A percentile compares a stretch with the other conserved stretches of the same genome.
Conservation (phyloP, 2,113 vertebrate species). For the Bujurquina vittata region DNA sequence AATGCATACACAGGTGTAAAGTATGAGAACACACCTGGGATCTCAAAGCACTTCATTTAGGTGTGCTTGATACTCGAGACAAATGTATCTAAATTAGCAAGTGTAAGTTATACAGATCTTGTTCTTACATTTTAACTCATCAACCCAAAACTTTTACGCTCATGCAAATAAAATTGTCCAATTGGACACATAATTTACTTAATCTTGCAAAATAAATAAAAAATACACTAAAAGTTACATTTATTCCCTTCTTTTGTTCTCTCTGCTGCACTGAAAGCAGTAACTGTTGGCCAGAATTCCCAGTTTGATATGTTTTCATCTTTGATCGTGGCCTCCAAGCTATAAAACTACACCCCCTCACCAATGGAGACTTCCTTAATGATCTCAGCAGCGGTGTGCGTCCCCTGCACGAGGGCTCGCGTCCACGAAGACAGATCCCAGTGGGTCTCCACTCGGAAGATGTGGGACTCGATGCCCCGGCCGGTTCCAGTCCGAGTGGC, state of each 20-base stretch:
- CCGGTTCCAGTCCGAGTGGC: constrained; percentile 91
- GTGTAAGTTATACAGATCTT: background rate
- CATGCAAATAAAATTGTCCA: background rate
- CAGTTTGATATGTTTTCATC: background rate
- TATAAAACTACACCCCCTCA: constrained; percentile 46
- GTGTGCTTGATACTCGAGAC: background rate
- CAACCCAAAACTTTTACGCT: background rate
- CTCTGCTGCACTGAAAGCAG: too few relatives aligned
- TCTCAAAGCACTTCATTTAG: background rate
- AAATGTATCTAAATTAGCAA: background rate
- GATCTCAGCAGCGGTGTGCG: constrained; percentile 88
- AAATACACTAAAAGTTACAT: background rate
- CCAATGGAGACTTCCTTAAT: constrained; percentile 91
- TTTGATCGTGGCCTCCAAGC: background rate
- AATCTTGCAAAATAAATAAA: background rate
- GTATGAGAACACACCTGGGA: background rate
- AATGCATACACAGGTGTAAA: too few relatives aligned
- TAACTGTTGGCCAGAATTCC: background rate
- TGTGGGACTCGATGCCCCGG: constrained; percentile 91
- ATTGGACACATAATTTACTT: background rate
- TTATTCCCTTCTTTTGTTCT: background rate
- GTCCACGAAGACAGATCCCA: constrained; percentile 95
- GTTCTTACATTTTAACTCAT: too few relatives aligned
- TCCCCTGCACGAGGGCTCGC: constrained; percentile 91
- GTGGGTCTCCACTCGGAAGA: constrained; percentile 95